Conservation (phyloP, 2,113 vertebrate genomes). For the Xenopus tropicalis region UCB_Xtro_10.0 CM004446.2:70189001-70189500, state of each 20-base stretch:
- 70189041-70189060: slow-evolving; percentile 84
- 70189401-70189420: slow-evolving; percentile 2
- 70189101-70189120: slow-evolving; percentile 98
- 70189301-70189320: slow-evolving; percentile 44
- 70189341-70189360: slow-evolving; percentile 21
- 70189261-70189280: slow-evolving; percentile 49
- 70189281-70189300: slow-evolving; percentile 39
- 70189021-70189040: slow-evolving; percentile 76
- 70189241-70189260: slow-evolving; percentile 52
- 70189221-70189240: slow-evolving; percentile 54
- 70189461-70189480: slow-evolving; percentile 65
- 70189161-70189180: slow-evolving; percentile 99
- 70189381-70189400: slow-evolving; percentile 39
- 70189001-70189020: slow-evolving; percentile 63
- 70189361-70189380: slow-evolving; percentile 44
- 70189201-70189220: slow-evolving; percentile 59
- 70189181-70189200: slow-evolving; percentile 83
- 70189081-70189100: slow-evolving; percentile 79
- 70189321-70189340: background rate
- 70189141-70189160: slow-evolving; percentile 95
- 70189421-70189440: background rate
- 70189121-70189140: slow-evolving; percentile 92
- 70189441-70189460: slow-evolving; percentile 46
- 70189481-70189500: slow-evolving; percentile 78
- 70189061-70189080: slow-evolving; percentile 76